phyloP scores from a whole-genome alignment of 2,797 vertebrate species.

The Clamator glandarius region DNA sequence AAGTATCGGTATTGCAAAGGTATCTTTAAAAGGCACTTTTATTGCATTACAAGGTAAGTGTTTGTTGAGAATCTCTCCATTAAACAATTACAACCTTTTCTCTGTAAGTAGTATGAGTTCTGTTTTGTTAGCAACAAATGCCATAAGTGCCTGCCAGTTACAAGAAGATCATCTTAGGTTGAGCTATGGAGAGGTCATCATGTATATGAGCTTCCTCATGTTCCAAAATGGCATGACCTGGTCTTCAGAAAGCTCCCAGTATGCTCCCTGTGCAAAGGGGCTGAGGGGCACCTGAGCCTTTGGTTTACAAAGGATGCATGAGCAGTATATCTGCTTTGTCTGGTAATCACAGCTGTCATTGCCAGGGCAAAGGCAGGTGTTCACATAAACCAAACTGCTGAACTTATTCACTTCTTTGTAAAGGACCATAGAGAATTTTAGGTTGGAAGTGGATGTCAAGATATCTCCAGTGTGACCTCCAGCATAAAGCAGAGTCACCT shows the following conservation, averaged over 20 bases:
- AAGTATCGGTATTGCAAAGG: background rate
- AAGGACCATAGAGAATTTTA: background rate
- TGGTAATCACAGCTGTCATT: background rate
- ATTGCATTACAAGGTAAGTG: background rate
- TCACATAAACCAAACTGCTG: background rate
- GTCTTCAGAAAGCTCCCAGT: background rate
- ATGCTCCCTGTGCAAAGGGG: background rate
- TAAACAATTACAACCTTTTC: slow-evolving; percentile 12
- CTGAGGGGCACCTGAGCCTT: fast-evolving
- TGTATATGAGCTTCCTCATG: background rate
- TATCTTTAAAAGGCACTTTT: background rate
- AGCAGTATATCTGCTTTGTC: background rate
- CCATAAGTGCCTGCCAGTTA: background rate
- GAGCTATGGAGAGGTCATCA: background rate
- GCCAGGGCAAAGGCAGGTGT: background rate
- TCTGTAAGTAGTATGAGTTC: background rate
- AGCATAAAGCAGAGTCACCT: background rate
- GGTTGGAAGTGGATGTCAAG: background rate
- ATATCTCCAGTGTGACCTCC: background rate
- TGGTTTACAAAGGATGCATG: fast-evolving
- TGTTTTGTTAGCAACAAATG: slow-evolving; percentile 5
- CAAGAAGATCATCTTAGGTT: background rate
- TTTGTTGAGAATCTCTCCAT: background rate
- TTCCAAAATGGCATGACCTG: background rate
- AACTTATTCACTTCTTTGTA: background rate